Evolutionary conservation across 2,113 vertebrate genomes (phyloP).

Genomic region (Ursus arctos): DNA sequence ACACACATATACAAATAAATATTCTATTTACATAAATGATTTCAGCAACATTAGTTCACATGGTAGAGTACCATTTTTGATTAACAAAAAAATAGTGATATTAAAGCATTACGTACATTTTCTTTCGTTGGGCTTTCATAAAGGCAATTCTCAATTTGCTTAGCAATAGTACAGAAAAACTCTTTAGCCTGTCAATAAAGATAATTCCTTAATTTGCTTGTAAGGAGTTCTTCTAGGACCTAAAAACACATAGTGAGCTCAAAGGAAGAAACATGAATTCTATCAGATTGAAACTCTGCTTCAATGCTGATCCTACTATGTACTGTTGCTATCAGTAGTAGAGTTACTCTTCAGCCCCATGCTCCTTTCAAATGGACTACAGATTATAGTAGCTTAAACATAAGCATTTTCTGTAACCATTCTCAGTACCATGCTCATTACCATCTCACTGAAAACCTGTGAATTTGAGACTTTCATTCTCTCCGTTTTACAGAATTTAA

Average conservation of each 20-base stretch:
- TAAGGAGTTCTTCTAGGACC: not conserved
- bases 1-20: not conserved
- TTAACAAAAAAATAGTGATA: not conserved
- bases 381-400: not conserved
- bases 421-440: not conserved
- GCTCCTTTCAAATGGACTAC: not conserved
- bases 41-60: not conserved
- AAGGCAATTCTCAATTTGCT: not conserved
- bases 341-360: not conserved
- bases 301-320: not conserved
- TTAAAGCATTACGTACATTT: not conserved
- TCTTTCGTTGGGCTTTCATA: not conserved
- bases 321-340: not conserved
- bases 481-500: not conserved
- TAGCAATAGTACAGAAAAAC: not conserved
- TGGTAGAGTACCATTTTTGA: not conserved
- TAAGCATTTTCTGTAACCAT: not conserved
- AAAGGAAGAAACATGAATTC: not conserved
- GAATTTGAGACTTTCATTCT: not conserved
- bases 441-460: not conserved
- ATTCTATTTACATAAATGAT: not conserved
- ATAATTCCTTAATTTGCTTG: not conserved
- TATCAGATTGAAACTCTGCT: not conserved
- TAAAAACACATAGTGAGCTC: not conserved
- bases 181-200: not conserved